These are phyloP conservation scores for Zoanthus sociatus DNA, from an alignment of 92 coral and sea anemone species.

Conservation along the genomic window DNA sequence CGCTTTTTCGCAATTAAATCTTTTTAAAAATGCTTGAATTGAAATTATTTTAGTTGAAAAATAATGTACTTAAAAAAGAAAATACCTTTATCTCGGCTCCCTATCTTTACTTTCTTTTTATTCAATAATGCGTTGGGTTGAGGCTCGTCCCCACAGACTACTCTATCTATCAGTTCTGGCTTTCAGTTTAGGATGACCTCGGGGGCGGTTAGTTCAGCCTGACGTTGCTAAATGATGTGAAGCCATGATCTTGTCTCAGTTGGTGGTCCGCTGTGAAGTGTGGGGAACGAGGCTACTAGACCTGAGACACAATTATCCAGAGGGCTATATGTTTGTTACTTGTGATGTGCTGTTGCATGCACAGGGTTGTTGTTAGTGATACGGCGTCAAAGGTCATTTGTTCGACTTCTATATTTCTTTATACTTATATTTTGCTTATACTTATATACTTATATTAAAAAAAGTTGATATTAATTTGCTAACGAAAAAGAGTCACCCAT, in stretches of 20 bases:
- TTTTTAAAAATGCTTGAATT: not conserved
- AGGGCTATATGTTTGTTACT: too few relatives aligned
- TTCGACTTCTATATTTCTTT: too few relatives aligned
- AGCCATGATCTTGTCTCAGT: constrained; percentile 11
- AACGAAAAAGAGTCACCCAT: too few relatives aligned
- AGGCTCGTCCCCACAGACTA: too few relatives aligned
- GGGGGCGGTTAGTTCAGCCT: constrained; percentile 4
- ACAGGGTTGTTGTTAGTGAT: too few relatives aligned
- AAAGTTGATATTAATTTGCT: too few relatives aligned
- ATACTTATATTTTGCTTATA: too few relatives aligned
- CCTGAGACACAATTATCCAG: not conserved
- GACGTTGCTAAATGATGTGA: constrained; percentile 25
- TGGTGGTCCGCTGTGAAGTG: constrained; percentile 25
- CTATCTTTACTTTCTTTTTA: not conserved
- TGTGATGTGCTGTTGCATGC: too few relatives aligned
- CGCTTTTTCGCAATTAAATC: not conserved
- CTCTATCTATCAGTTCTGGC: not conserved
- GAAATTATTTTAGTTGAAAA: not conserved
- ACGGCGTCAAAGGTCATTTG: too few relatives aligned
- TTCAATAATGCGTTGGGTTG: not conserved
- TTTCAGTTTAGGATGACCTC: not conserved
- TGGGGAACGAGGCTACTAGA: constrained; percentile 12
- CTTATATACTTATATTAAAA: too few relatives aligned
- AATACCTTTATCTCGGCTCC: not conserved
- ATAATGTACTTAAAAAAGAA: not conserved